Evolutionary conservation across 2,888 invertebrate genomes (phyloP), one percentile per base, ranked within the genome.

Genomic region (Acrobasis consociella): DNA sequence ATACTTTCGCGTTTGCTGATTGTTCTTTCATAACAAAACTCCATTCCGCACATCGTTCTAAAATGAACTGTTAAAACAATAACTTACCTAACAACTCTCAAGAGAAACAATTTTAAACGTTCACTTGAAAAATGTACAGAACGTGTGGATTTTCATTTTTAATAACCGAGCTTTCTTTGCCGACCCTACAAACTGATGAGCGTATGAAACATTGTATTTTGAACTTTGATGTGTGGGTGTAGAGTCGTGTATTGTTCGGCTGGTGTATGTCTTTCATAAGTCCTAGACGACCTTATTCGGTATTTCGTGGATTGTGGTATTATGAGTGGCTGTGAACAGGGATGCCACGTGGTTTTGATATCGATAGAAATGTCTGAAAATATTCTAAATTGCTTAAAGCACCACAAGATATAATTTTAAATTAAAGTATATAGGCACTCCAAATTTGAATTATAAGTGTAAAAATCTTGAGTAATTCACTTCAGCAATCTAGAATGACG

Each of bases 241-340:
- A 50, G 50, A 38, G 49, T 50, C 7, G 16, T 31, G n/a, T 42
- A 9, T 50, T 31, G 59, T 37, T 9, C 38, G 38, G 31, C 31
- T 31, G 49, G n/a, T 22, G 11, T 10, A 16, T 1, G 49, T 49
- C 67, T 68, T 70, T 66, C 50, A 49, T 49, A 22, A 62, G 69
- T 69, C 62, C 72, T 67, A 77, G 77, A 77, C 73, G 69, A 53
- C 74, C 74, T 77, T 70, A 65, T 39, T 62, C 60, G 51, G 66
- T 46, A 46, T 64, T 65, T 66, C 10, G 55, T 60, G 67, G 66
- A 70, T 68, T 71, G 65, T 58, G 64, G 67, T 65, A 63, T 68
- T 31, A 66, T 63, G 67, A 72, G 66, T 72, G 60, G 62, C 62
- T 58, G 60, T 63, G 60, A 58, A 58, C 9, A 22, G 13, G 22